These are phyloP conservation scores for Leucoma salicis DNA, from an alignment of 2,888 invertebrate genomes.

Conservation along the genomic window DNA sequence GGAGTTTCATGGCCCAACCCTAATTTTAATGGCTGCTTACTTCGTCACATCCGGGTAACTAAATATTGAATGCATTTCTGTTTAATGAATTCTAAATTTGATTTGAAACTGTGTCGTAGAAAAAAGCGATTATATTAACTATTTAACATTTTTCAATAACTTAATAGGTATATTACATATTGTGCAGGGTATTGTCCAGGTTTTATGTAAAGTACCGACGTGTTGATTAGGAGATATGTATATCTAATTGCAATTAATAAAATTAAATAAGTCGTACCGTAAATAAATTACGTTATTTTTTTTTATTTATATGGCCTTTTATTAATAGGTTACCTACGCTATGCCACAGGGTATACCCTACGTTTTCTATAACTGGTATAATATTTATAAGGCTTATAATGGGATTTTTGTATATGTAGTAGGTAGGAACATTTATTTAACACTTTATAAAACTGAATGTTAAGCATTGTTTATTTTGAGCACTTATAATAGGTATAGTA, in stretches of 20 bases:
- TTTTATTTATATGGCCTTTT: conserved; percentile 25
- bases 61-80: conserved; percentile 59
- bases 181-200: conserved; percentile 20
- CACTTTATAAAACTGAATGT: too few relatives aligned
- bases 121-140: conserved; percentile 20
- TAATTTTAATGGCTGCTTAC: conserved; percentile 81
- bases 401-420: too few relatives aligned
- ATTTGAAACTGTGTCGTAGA: conserved; percentile 9
- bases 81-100: conserved; percentile 24
- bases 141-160: conserved; percentile 9
- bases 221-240: conserved; percentile 53
- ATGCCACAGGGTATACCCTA: conserved; percentile 16
- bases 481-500: too few relatives aligned
- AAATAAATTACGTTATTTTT: conserved; percentile 52
- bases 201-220: conserved; percentile 29
- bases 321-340: too few relatives aligned
- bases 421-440: too few relatives aligned
- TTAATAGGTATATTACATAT: too few relatives aligned
- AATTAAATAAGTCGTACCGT: too few relatives aligned
- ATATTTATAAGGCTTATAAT: conserved; percentile 9
- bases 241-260: conserved; percentile 71
- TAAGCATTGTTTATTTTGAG: too few relatives aligned
- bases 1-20: conserved; percentile 76
- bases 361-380: conserved; percentile 27
- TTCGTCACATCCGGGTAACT: conserved; percentile 70